These are phyloP conservation scores for Enteromius argenteus DNA, from an alignment of 2,797 vertebrate genomes.

Conservation along the genomic window DNA sequence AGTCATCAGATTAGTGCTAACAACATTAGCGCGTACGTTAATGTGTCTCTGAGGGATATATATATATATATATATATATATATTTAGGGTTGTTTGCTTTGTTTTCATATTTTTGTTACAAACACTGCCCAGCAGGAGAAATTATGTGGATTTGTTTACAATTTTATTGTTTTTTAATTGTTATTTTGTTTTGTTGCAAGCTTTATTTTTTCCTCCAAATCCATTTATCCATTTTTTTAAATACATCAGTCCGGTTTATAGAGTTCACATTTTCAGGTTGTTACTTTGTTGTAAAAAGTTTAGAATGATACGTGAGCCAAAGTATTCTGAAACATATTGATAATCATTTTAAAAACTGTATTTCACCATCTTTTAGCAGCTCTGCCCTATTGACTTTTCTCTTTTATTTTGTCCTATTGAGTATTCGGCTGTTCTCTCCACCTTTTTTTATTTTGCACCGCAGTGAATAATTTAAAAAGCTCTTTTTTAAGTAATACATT, in stretches of 20 bases:
- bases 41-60: no score
- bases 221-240: background rate
- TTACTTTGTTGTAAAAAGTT: background rate
- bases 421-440: conserved; percentile 5
- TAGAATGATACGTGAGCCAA: background rate
- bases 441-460: conserved; percentile 24
- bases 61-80: no score
- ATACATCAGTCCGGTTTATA: background rate
- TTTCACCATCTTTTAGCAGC: background rate
- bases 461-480: conserved; percentile 55
- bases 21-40: no score
- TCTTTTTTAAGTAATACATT: conserved; percentile 51
- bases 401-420: conserved; percentile 24
- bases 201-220: background rate
- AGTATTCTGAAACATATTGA: conserved; percentile 24
- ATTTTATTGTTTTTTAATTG: no score
- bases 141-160: background rate
- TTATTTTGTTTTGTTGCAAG: background rate
- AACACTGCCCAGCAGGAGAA: no score
- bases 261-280: background rate
- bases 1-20: no score
- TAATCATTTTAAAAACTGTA: conserved; percentile 23
- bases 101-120: background rate
- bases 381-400: conserved; percentile 30
- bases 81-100: no score